Evolutionary conservation across 2,113 vertebrate species (phyloP), one percentile per base, ranked within the genome.

Genomic region (Pluvialis apricaria): DNA sequence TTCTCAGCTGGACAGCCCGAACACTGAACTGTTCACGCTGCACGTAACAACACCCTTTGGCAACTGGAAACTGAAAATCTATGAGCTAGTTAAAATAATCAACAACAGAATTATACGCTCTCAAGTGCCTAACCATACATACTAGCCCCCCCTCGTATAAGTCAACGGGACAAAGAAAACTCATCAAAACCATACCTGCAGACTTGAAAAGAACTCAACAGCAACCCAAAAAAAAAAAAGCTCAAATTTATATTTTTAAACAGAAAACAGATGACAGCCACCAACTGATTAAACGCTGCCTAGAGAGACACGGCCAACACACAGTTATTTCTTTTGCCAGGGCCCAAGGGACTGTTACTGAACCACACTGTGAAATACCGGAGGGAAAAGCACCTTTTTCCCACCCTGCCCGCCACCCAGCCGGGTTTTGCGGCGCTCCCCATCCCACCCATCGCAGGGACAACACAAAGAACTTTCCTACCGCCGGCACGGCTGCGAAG

Each of bases 401-500:
- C 62, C 13, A 25, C 17, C 38, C 61, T 15, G 58, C 58, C 58
- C 58, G 58, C 57, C 58, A 20, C 58, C 58, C 58, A 20, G 54
- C 54, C 54, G 8, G 54, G 6, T 57, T 19, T 32, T 32, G 54
- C 42, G 44, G 45, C 78, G 65, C 6, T 84, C 55, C 87, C 75
- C 88, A 61, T 76, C 58, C 47, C 76, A 62, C 55, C 71, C 93
- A 25, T 16, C 45, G 49, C 80, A 24, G 11, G 38, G 1, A 36
- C 38, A 21, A 70, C 87, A 92, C 95, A 96, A 96, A 96, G 85
- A 96, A 90, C 93, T 92, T 82, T 42, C 49, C 60, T 5, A 42
- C 9, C 15, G 62, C 88, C 75, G 32, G 77, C 12, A 73, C 44
- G 20, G 22, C 25, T 24, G 49, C 49, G 26, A 54, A 29, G 22